These are phyloP conservation scores for Deilephila porcellus DNA, from an alignment of 2,888 invertebrate genomes.

Conservation along the genomic window DNA sequence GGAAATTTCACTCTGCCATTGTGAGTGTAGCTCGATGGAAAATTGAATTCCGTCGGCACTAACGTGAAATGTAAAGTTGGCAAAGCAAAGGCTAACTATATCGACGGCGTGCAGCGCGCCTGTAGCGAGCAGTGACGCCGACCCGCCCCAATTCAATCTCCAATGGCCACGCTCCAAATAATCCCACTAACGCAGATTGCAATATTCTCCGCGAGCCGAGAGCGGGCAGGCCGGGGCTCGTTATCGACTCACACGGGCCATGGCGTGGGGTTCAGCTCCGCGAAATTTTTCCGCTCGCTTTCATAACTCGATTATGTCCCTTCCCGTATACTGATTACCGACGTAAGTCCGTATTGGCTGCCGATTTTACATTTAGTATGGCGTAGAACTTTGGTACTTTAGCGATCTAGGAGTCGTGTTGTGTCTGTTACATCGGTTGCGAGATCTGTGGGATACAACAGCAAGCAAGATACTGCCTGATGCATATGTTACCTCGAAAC, in stretches of 20 bases:
- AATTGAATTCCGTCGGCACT: not conserved
- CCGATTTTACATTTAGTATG: too few species aligned
- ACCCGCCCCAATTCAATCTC: constrained; percentile 10
- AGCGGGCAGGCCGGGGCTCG: not conserved
- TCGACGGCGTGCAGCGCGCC: not conserved
- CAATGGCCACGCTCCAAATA: constrained; percentile 26
- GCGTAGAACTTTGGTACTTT: too few species aligned
- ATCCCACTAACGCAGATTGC: constrained; percentile 16
- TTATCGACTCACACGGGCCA: not conserved
- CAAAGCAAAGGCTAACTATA: constrained; percentile 1
- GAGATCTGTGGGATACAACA: too few species aligned
- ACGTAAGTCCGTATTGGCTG: not conserved
- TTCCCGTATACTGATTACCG: constrained; percentile 2
- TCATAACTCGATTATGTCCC: not conserved
- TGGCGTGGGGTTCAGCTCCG: not conserved
- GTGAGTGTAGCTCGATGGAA: not conserved
- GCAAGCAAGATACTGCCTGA: too few species aligned
- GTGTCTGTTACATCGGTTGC: not conserved
- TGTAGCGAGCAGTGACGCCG: not conserved
- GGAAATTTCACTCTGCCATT: not conserved
- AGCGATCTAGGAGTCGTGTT: not conserved
- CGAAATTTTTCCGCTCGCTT: constrained; percentile 21
- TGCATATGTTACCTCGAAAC: too few species aligned
- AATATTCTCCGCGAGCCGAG: not conserved
- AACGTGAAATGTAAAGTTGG: constrained; percentile 10